Conservation (phyloP, 1,140 invertebrate genomes). For the Pogonomyrmex californicus region DNA sequence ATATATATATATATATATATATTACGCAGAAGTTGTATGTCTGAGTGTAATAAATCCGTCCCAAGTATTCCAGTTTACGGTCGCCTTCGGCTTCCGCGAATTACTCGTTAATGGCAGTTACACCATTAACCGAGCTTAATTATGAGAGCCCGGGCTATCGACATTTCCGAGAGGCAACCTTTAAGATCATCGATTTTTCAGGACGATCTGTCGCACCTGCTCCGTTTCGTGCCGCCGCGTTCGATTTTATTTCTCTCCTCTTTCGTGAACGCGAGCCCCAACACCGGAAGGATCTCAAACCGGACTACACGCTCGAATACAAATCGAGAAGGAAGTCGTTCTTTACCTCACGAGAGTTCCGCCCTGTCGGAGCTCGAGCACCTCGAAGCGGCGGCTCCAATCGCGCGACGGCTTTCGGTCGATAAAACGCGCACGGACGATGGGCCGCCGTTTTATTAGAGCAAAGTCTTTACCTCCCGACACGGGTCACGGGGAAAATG, state of each 20-base stretch:
- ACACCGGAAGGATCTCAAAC: slow-evolving; percentile 22
- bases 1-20: not conserved
- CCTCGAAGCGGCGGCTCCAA: not conserved
- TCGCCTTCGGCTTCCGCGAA: not conserved
- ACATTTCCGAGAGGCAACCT: slow-evolving; percentile 32
- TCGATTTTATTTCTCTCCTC: not conserved
- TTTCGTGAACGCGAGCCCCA: not conserved
- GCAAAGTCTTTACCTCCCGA: not conserved
- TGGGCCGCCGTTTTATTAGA: slow-evolving; percentile 3
- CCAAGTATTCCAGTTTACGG: slow-evolving; percentile 14
- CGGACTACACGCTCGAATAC: slow-evolving; percentile 5
- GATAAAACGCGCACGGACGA: not conserved
- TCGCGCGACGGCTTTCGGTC: not conserved
- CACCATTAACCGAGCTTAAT: slow-evolving; percentile 68
- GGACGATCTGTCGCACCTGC: not conserved
- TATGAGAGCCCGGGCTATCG: slow-evolving; percentile 10
- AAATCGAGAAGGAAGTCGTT: slow-evolving; percentile 27
- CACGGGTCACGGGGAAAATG: no score
- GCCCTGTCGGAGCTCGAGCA: not conserved
- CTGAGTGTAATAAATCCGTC: not conserved
- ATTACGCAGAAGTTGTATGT: not conserved
- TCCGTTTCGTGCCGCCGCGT: not conserved
- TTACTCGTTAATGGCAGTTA: slow-evolving; percentile 61
- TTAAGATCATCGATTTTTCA: slow-evolving; percentile 56
- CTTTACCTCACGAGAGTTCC: not conserved